A percentile compares a stretch with the other conserved stretches of the same genome.
These are phyloP conservation scores for Serrognathus titanus DNA, from an alignment of 2,888 invertebrate species.

Conservation along the genomic window DNA sequence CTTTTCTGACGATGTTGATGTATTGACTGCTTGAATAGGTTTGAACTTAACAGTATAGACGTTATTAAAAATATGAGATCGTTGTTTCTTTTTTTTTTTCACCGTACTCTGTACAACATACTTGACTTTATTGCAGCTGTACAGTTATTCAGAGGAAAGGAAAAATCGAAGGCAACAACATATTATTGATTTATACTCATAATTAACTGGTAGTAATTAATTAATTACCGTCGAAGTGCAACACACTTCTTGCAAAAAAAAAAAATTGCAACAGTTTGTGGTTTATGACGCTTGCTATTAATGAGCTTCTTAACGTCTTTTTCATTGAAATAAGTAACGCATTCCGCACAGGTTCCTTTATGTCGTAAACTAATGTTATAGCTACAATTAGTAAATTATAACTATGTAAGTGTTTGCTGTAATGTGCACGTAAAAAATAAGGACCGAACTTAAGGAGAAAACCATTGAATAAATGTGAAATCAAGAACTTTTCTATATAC, in stretches of 20 bases:
- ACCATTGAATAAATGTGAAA: too few species aligned
- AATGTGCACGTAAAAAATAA: too few species aligned
- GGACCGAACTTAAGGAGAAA: too few species aligned
- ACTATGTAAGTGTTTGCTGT: too few species aligned
- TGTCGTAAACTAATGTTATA: too few species aligned
- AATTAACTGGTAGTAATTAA: constrained; percentile 11
- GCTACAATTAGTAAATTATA: too few species aligned
- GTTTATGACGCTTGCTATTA: too few species aligned
- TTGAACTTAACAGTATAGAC: constrained; percentile 21
- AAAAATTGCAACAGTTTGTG: neutral
- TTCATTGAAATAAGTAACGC: too few species aligned
- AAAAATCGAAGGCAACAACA: constrained; percentile 1
- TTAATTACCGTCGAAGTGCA: constrained; percentile 3
- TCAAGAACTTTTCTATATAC: too few species aligned
- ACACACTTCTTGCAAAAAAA: neutral
- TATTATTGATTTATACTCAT: constrained; percentile 10
- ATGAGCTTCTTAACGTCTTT: too few species aligned
- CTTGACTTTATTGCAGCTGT: constrained; percentile 9
- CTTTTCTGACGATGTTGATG: constrained; percentile 16
- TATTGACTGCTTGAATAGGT: constrained; percentile 18
- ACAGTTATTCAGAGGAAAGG: constrained; percentile 3
- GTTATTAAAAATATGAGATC: neutral
- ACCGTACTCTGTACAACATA: neutral
- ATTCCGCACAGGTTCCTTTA: too few species aligned
- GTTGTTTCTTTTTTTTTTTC: neutral